Evolutionary conservation across 2,888 invertebrate species (phyloP).

Genomic region (Agrilus biguttatus): DNA sequence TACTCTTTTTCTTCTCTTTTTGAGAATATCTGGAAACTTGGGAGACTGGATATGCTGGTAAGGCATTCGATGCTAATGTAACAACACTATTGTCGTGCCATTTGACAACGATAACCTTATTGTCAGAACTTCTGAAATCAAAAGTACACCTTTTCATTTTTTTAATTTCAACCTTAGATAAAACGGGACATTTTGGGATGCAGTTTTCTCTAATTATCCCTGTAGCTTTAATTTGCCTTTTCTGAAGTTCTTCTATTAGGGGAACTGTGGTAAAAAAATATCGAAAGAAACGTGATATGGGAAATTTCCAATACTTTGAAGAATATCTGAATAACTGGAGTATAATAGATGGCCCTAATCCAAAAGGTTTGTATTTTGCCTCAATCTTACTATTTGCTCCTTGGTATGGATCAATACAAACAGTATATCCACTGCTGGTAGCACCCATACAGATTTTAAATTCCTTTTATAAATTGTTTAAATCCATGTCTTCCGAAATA

Average conservation of each 20-base stretch:
- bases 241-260: slow-evolving; percentile 2
- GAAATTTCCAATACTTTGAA: neutral
- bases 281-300: slow-evolving; percentile 7
- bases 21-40: slow-evolving; percentile 2
- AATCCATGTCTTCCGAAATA: slow-evolving; percentile 22
- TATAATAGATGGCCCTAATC: slow-evolving; percentile 7
- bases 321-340: slow-evolving; percentile 5
- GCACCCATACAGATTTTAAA: slow-evolving; percentile 18
- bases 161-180: slow-evolving; percentile 1
- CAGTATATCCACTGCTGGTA: slow-evolving; percentile 14
- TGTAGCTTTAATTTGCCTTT: slow-evolving; percentile 3
- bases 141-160: slow-evolving; percentile 4
- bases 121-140: slow-evolving; percentile 3
- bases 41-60: slow-evolving; percentile 1
- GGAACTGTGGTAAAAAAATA: slow-evolving; percentile 9
- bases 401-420: slow-evolving; percentile 17
- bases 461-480: slow-evolving; percentile 17
- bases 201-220: slow-evolving; percentile 6
- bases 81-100: slow-evolving; percentile 6
- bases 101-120: slow-evolving; percentile 2
- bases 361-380: slow-evolving; percentile 9
- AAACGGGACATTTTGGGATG: slow-evolving; percentile 2
- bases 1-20: slow-evolving; percentile 4
- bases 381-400: slow-evolving; percentile 10
- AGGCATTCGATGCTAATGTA: slow-evolving; percentile 2